Evolutionary conservation across 35 echinoderm and acorn worm genomes (phyloP), one percentile per base, ranked within the genome.

Genomic region (Heliocidaris erythrogramma): DNA sequence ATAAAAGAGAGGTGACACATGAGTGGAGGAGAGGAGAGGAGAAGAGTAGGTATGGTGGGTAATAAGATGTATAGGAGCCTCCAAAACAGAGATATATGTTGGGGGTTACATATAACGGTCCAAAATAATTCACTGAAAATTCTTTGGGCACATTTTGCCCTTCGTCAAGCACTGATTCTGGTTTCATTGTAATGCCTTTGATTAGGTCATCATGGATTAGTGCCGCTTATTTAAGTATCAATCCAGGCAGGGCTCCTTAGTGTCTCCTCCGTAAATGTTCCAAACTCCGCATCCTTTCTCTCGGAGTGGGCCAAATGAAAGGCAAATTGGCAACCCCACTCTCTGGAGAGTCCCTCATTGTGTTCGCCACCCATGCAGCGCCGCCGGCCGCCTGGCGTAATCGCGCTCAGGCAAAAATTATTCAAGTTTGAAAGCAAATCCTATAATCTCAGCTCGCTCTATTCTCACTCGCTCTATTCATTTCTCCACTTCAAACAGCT

Each of bases 351-450:
- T 24, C 18, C 65, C 14, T 24, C 27, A 78, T 78, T 78, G 65
- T 78, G 65, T 78, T 78, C 65, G 65, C 65, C 65, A 78, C 65
- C 65, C 65, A 78, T 21, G 65, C 65, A 78, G 65, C 65, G 65
- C 65, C 65, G 65, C 65, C 65, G 65, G 65, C 65, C 65, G 65
- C 65, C 65, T 5, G 21, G 65, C 65, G 65, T 78, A 78, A 78
- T 78, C 65, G 65, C 65, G 65, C 65, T 18, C 65, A 27, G 27
- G 65, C 18, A 78, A 78, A 78, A 78, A 78, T 78, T 78, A 78
- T 78, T 78, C 65, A 78, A 78, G 65, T 78, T 78, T 78, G 65
- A 78, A 78, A 78, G 65, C 65, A 78, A 78, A 78, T 78, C 65
- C 65, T 78, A 78, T 78, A 78, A 78, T 78, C 65, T 78, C 21